phyloP scores from a whole-genome alignment of 2,888 invertebrate genomes.

The Agrochola litura region DNA sequence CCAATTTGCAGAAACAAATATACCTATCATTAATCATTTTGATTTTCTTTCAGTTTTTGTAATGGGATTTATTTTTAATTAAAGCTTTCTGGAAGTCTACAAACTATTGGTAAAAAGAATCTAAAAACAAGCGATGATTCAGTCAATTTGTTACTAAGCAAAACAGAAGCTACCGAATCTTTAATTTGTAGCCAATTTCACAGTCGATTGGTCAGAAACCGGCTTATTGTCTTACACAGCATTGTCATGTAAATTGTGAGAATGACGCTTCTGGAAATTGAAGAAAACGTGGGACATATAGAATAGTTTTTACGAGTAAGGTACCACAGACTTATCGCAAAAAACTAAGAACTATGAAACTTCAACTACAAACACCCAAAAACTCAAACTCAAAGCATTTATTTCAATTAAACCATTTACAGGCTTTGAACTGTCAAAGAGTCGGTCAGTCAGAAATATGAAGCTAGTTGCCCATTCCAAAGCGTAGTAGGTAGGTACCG shows the following conservation, averaged over 20 bases:
- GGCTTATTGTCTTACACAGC: conserved; percentile 14
- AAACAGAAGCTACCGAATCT: conserved; percentile 11
- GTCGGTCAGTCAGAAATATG: too few species aligned
- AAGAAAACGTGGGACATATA: background rate
- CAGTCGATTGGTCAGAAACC: conserved; percentile 30
- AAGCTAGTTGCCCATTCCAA: too few species aligned
- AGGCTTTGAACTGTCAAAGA: too few species aligned
- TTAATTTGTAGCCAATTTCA: conserved; percentile 38
- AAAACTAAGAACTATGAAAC: background rate
- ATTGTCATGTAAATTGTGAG: conserved; percentile 41
- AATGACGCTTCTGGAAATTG: conserved; percentile 11
- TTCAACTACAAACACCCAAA: background rate
- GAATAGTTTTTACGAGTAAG: background rate
- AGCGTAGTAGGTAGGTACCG: too few species aligned
- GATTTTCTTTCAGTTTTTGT: background rate
- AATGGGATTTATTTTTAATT: background rate
- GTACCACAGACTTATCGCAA: background rate
- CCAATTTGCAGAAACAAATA: too few species aligned
- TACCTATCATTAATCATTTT: too few species aligned
- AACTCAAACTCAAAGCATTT: too few species aligned
- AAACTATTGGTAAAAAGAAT: background rate
- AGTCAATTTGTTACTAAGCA: background rate
- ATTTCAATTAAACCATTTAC: too few species aligned
- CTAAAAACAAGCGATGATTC: background rate
- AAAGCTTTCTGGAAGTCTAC: background rate